Evolutionary conservation across 2,888 invertebrate species (phyloP), one percentile per base, ranked within the genome.

Genomic region (Morpho helenor): DNA sequence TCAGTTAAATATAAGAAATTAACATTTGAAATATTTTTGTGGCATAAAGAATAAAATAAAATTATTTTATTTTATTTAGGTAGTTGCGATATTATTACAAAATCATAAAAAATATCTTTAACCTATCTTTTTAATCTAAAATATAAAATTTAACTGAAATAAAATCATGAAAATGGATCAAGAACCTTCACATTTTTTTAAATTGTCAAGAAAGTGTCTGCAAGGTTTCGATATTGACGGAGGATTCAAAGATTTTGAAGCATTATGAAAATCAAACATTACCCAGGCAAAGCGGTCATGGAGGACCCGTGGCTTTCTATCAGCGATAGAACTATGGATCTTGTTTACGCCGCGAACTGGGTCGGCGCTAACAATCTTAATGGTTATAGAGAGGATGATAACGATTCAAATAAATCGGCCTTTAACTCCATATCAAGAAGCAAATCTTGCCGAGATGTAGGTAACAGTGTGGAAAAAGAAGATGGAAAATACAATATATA

Each of bases 311-410:
- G 94, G 77, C 93, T 94, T 74, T 93, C 93, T 66, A 92, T 93
- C 48, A 92, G 92, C 68, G 93, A 93, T 68, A 92, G 92, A 71
- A 93, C 93, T 63, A 94, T 95, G 95, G 94, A 94, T 70, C 92
- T 95, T 52, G 92, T 95, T 50, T 96, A 96, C 80, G 96, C 96
- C 71, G 96, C 96, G 42, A 96, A 96, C 77, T 96, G 96, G 96
- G 92, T 94, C 63, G 95, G 95, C 73, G 93, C 95, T n/a, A 86
- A 89, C 63, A 92, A 91, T 75, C 82, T 93, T 52, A 88, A 88
- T 56, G 82, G 78, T 47, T 87, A 81, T 63, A 82, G 79, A 66
- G 84, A 77, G 75, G 85, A 76, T 71, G 87, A 74, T 54, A 75
- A 75, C 59, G 74, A 77, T 49, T 74, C 79, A 40, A 80, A 77